A percentile compares a stretch with the other conserved stretches of the same genome.
Conservation (phyloP, 1,140 invertebrate species). For the Saccostrea cuccullata region DNA sequence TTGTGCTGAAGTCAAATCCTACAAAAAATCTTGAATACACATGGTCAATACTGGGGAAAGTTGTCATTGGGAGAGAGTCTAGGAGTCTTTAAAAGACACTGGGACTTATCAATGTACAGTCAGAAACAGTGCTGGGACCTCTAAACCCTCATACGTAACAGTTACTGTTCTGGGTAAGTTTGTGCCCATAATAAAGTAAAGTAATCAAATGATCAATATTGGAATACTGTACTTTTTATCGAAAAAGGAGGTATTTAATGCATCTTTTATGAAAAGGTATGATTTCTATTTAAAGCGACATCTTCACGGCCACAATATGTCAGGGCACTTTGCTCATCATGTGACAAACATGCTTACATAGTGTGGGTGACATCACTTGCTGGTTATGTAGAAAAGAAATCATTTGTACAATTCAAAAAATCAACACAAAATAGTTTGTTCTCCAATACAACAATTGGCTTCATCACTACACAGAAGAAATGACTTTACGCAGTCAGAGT, state of each 20-base stretch:
- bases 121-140: not conserved
- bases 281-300: not conserved
- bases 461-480: not conserved
- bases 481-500: not conserved
- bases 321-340: not conserved
- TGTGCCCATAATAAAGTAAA: no score
- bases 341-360: not conserved
- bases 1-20: not conserved
- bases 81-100: not conserved
- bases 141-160: not conserved
- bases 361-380: not conserved
- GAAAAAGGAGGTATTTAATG: not conserved
- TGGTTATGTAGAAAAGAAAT: not conserved
- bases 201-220: no score
- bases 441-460: not conserved
- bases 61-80: not conserved
- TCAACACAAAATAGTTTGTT: not conserved
- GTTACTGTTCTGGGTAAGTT: not conserved
- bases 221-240: no score
- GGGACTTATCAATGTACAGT: not conserved
- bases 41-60: not conserved
- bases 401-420: not conserved
- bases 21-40: not conserved
- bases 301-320: not conserved
- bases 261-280: not conserved